Evolutionary conservation across 2,113 vertebrate species (phyloP).

Genomic region (Caranx melampygus): DNA sequence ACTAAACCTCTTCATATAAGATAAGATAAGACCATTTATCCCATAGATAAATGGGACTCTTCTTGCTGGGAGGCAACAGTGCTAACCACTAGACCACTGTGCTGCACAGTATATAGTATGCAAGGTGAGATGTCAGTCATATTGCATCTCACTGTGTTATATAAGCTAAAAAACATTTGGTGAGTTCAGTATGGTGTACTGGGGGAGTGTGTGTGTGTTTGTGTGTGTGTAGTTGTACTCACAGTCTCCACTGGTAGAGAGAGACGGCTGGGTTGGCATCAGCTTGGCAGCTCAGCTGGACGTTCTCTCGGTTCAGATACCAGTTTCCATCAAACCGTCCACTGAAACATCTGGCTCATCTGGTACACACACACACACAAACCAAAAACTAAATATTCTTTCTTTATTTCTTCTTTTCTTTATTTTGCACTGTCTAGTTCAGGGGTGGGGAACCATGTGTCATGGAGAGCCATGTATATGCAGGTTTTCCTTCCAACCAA

Average conservation of each 20-base stretch:
- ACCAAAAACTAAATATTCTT: background rate
- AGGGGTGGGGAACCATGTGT: too few species aligned
- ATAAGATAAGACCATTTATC: too few species aligned
- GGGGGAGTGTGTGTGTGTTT: background rate
- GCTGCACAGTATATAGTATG: too few species aligned
- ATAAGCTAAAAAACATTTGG: background rate
- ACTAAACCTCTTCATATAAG: too few species aligned
- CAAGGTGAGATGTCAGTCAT: background rate
- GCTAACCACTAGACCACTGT: too few species aligned
- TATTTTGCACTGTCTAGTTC: background rate
- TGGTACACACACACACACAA: conserved; percentile 63
- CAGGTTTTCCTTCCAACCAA: too few species aligned
- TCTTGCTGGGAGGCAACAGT: too few species aligned
- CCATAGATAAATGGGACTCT: too few species aligned
- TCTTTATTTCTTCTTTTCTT: background rate
- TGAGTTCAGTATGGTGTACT: background rate
- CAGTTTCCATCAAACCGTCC: conserved; percentile 96
- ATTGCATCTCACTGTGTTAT: background rate
- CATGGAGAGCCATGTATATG: too few species aligned
- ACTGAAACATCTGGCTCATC: conserved; percentile 94
- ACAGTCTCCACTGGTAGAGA: conserved; percentile 94
- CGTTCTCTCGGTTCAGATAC: conserved; percentile 93
- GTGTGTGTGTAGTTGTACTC: conserved; percentile 71
- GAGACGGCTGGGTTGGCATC: conserved; percentile 94
- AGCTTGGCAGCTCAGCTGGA: conserved; percentile 91